These are phyloP conservation scores for Anniella stebbinsi DNA, from an alignment of 2,797 vertebrate genomes.

Conservation along the genomic window DNA sequence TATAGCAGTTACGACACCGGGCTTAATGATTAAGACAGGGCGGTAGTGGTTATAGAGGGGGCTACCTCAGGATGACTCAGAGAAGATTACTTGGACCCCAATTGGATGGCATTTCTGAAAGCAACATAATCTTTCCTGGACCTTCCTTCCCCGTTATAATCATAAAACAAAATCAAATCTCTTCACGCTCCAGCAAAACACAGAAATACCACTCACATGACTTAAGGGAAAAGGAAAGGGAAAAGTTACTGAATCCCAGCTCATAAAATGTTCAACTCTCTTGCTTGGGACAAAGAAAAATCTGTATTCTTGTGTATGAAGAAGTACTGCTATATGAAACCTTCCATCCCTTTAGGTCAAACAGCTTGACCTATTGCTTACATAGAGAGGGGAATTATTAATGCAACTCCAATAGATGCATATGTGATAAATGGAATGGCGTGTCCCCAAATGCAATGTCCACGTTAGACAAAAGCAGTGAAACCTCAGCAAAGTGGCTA, in stretches of 20 bases:
- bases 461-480: neutral
- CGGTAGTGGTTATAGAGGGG: no score
- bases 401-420: no score
- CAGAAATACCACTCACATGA: neutral
- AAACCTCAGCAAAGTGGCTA: neutral
- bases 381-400: no score
- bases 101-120: neutral
- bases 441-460: neutral
- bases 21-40: neutral
- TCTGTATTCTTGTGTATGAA: neutral
- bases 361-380: neutral
- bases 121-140: neutral
- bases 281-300: neutral
- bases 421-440: neutral
- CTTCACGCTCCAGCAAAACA: slow-evolving; percentile 1
- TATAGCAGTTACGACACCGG: neutral
- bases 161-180: no score
- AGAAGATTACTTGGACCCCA: neutral
- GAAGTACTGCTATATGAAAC: neutral
- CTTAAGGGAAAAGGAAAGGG: neutral
- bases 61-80: neutral
- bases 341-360: neutral
- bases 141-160: neutral
- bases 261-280: neutral
- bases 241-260: slow-evolving; percentile 1